Base-by-base conservation (phyloP, 2,888 invertebrate genomes). In the Odiellus spinosus region DNA sequence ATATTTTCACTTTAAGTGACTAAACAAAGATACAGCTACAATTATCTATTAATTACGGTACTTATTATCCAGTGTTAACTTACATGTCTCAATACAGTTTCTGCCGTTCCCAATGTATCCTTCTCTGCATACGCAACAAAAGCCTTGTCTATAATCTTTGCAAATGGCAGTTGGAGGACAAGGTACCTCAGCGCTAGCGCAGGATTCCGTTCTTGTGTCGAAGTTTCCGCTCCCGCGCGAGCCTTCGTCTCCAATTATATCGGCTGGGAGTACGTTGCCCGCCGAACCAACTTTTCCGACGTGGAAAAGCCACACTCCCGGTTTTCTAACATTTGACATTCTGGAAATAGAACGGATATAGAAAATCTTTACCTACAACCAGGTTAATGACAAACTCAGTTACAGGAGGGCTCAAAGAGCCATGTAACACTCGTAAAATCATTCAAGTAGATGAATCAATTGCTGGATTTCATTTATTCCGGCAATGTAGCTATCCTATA, bases 41-140 rank as follows among this genome's bases (percentile, higher is more conserved):
- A n/a, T n/a, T n/a, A n/a, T n/a, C n/a, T n/a, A n/a, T n/a, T n/a
- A n/a, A n/a, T n/a, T n/a, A n/a, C n/a, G n/a, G n/a, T n/a, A n/a
- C n/a, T n/a, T n/a, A n/a, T n/a, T n/a, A n/a, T n/a, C n/a, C n/a
- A n/a, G n/a, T n/a, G n/a, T n/a, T n/a, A 26, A 26, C 26, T 26
- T 26, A 71, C 80, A 77, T 62, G 79, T 75, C 64, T 80, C 80
- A 49, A 95, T 74, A 62, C 96, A 96, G 44, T 78, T 78, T 63
- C 77, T 77, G 45, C 96, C 96, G 63, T 96, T 96, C 52, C 96
- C 96, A 62, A 84, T 90, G 67, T 71, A 87, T 5, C 82, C 82
- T 34, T 75, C 72, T 1, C 59, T 56, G 63, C 96, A 96, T 53
- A 75, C 71, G 64, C 96, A 98, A 62, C 95, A 96, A 63, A 82